These are phyloP conservation scores for Bos javanicus DNA, from an alignment of 2,113 vertebrate genomes.

Conservation along the genomic window DNA sequence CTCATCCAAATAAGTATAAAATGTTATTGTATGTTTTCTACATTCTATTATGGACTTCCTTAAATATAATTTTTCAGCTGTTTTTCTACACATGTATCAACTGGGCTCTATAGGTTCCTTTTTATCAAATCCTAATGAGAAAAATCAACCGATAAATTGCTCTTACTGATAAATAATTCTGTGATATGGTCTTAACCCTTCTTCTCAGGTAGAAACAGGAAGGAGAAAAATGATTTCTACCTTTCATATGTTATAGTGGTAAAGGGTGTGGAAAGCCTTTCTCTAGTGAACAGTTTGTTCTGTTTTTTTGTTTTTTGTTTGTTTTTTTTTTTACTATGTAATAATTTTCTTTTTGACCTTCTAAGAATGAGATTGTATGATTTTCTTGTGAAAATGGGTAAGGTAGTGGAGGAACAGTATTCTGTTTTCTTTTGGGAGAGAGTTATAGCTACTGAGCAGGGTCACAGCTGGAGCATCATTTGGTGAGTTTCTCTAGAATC, in stretches of 20 bases:
- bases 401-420: neutral
- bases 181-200: neutral
- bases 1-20: neutral
- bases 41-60: neutral
- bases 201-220: neutral
- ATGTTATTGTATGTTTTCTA: neutral
- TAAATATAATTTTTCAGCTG: slow-evolving; percentile 3
- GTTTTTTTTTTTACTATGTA: neutral
- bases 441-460: neutral
- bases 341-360: neutral
- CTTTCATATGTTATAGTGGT: neutral
- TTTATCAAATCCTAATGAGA: slow-evolving; percentile 23
- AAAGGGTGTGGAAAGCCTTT: neutral
- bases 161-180: neutral
- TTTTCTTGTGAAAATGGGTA: neutral
- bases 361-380: neutral
- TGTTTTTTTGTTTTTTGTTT: neutral
- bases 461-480: neutral
- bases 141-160: neutral
- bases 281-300: neutral
- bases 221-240: neutral
- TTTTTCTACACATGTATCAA: slow-evolving; percentile 14
- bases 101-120: neutral
- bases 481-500: neutral
- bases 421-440: neutral